These are phyloP conservation scores for Meandrina meandrites DNA, from an alignment of 92 coral and sea anemone genomes.

Conservation along the genomic window DNA sequence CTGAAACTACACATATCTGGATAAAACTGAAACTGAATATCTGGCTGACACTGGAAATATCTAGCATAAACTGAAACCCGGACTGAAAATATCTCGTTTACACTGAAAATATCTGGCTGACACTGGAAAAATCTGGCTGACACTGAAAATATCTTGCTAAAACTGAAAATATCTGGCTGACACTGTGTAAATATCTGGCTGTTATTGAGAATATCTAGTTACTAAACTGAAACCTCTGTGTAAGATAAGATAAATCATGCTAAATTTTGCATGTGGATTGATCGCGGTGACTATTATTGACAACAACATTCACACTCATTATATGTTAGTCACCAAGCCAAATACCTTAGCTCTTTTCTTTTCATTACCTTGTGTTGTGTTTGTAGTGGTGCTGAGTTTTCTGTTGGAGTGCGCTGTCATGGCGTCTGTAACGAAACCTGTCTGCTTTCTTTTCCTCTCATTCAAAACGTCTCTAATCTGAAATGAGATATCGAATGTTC, in stretches of 20 bases:
- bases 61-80: neutral
- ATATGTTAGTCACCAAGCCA: neutral
- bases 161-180: neutral
- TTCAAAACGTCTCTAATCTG: conserved; percentile 17
- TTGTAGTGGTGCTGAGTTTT: conserved; percentile 28
- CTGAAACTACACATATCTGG: too few species aligned
- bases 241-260: too few species aligned
- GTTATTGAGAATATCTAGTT: neutral
- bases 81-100: neutral
- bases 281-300: too few species aligned
- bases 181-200: neutral
- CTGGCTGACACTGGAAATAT: neutral
- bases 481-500: neutral
- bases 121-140: neutral
- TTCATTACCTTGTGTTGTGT: conserved; percentile 4
- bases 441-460: conserved; percentile 2
- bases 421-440: conserved; percentile 1
- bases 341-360: neutral
- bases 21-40: too few species aligned
- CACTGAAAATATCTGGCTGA: neutral
- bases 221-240: too few species aligned
- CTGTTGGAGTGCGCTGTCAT: conserved; percentile 8
- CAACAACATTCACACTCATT: too few species aligned
- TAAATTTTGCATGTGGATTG: too few species aligned
- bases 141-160: neutral